Conservation (phyloP, 2,113 vertebrate genomes). For the Pleuronectes platessa region DNA sequence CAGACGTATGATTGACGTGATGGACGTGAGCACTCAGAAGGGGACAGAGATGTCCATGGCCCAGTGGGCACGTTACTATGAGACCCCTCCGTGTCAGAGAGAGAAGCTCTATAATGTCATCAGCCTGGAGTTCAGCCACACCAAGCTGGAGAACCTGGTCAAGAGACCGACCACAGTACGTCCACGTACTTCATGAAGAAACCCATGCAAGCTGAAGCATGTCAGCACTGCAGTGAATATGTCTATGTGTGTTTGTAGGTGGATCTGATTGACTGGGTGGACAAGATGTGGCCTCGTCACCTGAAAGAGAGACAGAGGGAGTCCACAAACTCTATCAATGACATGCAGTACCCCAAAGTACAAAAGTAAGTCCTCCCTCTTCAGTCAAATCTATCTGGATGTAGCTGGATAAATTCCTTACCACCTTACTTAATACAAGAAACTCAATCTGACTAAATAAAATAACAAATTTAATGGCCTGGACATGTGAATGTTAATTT, state of each 20-base stretch:
- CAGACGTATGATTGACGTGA: conserved; percentile 95
- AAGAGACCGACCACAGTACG: conserved; percentile 83
- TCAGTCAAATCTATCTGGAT: background rate
- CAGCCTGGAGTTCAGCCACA: conserved; percentile 98
- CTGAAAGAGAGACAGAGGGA: conserved; percentile 96
- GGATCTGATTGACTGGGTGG: conserved; percentile 98
- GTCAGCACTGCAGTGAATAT: background rate
- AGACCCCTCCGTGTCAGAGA: conserved; percentile 89
- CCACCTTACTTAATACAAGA: background rate
- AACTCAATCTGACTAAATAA: background rate
- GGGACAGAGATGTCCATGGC: conserved; percentile 99
- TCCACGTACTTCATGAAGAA: background rate
- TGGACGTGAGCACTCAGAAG: conserved; percentile 98
- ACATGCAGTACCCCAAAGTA: conserved; percentile 99
- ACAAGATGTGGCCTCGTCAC: conserved; percentile 99
- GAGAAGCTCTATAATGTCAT: conserved; percentile 99
- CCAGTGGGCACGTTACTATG: conserved; percentile 97
- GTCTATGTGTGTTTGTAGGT: conserved; percentile 79
- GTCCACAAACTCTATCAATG: conserved; percentile 94
- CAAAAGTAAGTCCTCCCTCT: conserved; percentile 85
- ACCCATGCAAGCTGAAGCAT: background rate
- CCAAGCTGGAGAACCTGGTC: conserved; percentile 94
- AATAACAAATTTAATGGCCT: background rate
- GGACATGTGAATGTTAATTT: background rate
- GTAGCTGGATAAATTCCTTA: too few species aligned